These are phyloP conservation scores for Hermetia illucens DNA, from an alignment of 1,140 invertebrate species.

Conservation along the genomic window DNA sequence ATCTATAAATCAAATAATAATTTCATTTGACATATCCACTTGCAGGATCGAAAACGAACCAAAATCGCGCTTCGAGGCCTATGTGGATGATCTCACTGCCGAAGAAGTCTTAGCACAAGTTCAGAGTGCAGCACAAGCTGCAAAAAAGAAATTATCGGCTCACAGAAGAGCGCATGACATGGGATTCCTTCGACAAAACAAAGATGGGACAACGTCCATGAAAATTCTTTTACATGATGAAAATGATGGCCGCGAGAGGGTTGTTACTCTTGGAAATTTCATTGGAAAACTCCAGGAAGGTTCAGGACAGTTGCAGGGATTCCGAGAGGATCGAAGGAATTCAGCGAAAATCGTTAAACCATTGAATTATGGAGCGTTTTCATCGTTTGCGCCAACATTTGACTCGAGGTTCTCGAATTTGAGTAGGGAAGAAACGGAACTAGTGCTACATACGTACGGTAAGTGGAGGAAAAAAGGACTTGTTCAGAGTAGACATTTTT, in stretches of 20 bases:
- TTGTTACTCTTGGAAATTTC: constrained; percentile 66
- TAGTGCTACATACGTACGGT: constrained; percentile 85
- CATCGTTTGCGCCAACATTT: constrained; percentile 87
- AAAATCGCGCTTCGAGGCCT: constrained; percentile 56
- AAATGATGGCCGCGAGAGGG: constrained; percentile 59
- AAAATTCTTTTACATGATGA: constrained; percentile 54
- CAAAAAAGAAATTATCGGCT: constrained; percentile 18
- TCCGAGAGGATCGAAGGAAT: constrained; percentile 80
- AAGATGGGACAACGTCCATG: constrained; percentile 78
- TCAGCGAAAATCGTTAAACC: constrained; percentile 79
- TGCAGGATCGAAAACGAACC: constrained; percentile 31
- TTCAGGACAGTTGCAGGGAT: constrained; percentile 46
- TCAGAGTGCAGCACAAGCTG: constrained; percentile 21
- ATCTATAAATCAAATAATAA: background rate
- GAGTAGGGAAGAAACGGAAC: constrained; percentile 83
- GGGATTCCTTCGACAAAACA: constrained; percentile 64
- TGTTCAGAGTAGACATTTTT: too few species aligned
- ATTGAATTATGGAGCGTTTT: constrained; percentile 86
- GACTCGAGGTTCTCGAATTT: constrained; percentile 92
- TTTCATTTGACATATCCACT: background rate
- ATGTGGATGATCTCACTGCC: constrained; percentile 62
- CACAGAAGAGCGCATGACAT: constrained; percentile 46
- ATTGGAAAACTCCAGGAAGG: constrained; percentile 76
- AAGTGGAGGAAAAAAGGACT: too few species aligned
- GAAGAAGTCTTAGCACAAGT: constrained; percentile 64